Evolutionary conservation across 1,140 invertebrate species (phyloP), one percentile per base, ranked within the genome.

Genomic region (Eriocheir sinensis): DNA sequence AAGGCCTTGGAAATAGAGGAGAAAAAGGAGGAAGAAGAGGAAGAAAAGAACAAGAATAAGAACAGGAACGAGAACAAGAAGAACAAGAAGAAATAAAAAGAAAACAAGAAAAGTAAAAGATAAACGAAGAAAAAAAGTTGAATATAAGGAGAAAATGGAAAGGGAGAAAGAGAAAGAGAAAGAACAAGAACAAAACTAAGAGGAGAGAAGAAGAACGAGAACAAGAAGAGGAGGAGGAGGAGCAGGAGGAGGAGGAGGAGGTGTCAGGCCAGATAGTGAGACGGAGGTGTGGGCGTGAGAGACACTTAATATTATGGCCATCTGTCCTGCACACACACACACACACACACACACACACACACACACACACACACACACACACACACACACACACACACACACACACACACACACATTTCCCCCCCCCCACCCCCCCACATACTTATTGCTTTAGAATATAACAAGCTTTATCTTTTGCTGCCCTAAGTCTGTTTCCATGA

Each of bases 371-470:
- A 83, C 81, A 83, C 81, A 83, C 81, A 83, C 81, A 83, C 81
- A 83, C 81, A 83, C 81, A 83, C 81, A 83, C 81, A 83, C 81
- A 83, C 81, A 83, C 81, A 83, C 81, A 83, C 81, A 83, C 81
- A 83, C 81, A 83, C 81, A 83, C 81, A 83, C 60, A 72, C 60
- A 72, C 60, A n/a, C n/a, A n/a, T n/a, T n/a, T n/a, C n/a, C 48
- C 12, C 48, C 12, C 48, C 12, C 48, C 12, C 48, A 53, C n/a
- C n/a, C n/a, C n/a, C n/a, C n/a, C n/a, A n/a, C n/a, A 27, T n/a
- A 15, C 80, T 15, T 72, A n/a, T n/a, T 72, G 12, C 15, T 72
- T 15, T 12, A 15, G n/a, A 72, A n/a, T 72, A 72, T 12, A 72
- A n/a, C 60, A 15, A n/a, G 15, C n/a, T n/a, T n/a, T n/a, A n/a